Base-by-base conservation (phyloP, 2,888 invertebrate genomes). In the Stenurella melanura region DNA sequence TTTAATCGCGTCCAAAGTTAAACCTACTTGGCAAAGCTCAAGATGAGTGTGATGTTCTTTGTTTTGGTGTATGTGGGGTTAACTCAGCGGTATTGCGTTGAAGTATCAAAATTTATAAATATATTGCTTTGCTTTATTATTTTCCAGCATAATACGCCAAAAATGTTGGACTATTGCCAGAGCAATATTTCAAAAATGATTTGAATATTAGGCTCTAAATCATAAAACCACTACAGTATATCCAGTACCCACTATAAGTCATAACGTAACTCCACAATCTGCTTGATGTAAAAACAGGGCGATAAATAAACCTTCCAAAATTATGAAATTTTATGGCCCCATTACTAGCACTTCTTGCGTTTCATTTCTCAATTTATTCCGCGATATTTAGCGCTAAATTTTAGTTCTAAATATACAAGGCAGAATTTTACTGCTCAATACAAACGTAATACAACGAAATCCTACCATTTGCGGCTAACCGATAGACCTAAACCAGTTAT, bases 351-450 rank as follows among this genome's bases (percentile, higher is more conserved):
- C 61, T 61, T 61, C 61, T 61, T 61, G 61, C 26, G 26, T 61
- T 61, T 61, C 61, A 61, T 61, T 61, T 61, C 61, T 61, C 21
- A 30, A 61, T 61, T 61, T 61, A 61, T 61, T 61, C 12, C 26
- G 9, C 30, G 15, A 61, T 30, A 61, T 61, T 17, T 11, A 26
- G 34, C n/a, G 30, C 15, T 15, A 61, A 61, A 61, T 61, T 61
- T 30, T 17, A 30, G 3, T 61, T 17, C n/a, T 61, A 61, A 21
- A 61, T 61, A 61, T 61, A 26, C 61, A 21, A 30, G 12, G 21
- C n/a, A 34, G 26, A 50, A 10, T 61, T 61, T 61, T 61, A 30
- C 6, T 9, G 10, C 61, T 30, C 61, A 21, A 26, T 9, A 9
- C 61, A 10, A 61, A 61, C 34, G 34, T 10, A 61, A 30, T 17